These are phyloP conservation scores for Popillia japonica DNA, from an alignment of 1,140 invertebrate species.

Conservation along the genomic window DNA sequence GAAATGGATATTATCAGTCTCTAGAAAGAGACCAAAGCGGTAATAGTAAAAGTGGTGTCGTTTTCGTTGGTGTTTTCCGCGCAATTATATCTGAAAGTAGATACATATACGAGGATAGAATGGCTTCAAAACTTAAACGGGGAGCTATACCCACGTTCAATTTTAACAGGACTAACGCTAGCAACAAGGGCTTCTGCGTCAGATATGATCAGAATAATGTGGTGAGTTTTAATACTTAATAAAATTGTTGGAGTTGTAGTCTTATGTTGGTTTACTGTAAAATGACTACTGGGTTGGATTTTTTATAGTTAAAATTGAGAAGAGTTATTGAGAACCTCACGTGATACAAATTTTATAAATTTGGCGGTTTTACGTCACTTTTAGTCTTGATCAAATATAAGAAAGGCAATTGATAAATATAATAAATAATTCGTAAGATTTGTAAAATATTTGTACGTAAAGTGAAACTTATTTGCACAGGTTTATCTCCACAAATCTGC, in stretches of 20 bases:
- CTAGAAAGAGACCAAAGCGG: not conserved
- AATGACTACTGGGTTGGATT: no score
- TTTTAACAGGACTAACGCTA: not conserved
- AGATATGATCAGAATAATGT: not conserved
- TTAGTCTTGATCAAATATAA: no score
- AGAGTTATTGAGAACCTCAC: no score
- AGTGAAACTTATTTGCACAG: no score
- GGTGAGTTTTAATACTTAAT: not conserved
- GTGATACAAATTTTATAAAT: no score
- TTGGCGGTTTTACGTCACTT: no score
- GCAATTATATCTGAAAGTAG: not conserved
- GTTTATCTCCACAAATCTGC: no score
- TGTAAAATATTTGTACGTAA: no score
- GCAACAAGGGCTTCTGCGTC: not conserved
- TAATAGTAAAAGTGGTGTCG: not conserved
- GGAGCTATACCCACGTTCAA: not conserved
- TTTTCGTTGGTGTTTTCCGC: not conserved
- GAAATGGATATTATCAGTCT: not conserved
- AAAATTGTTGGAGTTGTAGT: not conserved
- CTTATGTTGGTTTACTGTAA: no score
- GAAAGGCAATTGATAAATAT: no score
- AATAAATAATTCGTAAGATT: no score
- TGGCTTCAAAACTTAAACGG: not conserved
- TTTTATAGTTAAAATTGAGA: no score
- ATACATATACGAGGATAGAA: not conserved